Percentiles rank a stretch among this genome's conserved stretches.
Conservation (phyloP, 1,140 invertebrate species). For the Musca domestica region DNA sequence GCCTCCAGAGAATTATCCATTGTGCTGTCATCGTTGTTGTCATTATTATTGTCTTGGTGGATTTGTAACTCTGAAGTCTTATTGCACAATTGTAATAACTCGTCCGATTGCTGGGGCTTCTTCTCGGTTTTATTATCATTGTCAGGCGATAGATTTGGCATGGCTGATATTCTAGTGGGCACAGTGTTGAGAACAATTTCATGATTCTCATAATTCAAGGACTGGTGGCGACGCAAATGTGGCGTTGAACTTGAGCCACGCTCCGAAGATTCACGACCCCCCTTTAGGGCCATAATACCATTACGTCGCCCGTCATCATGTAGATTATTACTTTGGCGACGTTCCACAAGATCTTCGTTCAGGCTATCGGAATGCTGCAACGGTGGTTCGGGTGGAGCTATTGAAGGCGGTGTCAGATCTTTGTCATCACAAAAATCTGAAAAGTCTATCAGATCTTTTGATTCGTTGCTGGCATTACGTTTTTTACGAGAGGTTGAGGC, state of each 20-base stretch:
- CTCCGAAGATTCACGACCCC: background rate
- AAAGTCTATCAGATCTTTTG: conserved; percentile 47
- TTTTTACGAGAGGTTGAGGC: background rate
- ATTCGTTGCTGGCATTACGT: conserved; percentile 17
- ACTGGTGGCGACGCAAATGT: conserved; percentile 42
- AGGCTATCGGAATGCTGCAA: conserved; percentile 32
- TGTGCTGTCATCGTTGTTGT: conserved; percentile 7
- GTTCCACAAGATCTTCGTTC: conserved; percentile 36
- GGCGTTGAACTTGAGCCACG: conserved; percentile 4
- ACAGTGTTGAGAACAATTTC: conserved; percentile 42
- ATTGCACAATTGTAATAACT: conserved; percentile 9
- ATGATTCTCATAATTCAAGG: conserved; percentile 52
- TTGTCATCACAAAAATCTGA: conserved; percentile 48
- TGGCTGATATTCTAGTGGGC: conserved; percentile 24
- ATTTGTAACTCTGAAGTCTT: conserved; percentile 27
- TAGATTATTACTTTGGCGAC: conserved; percentile 44
- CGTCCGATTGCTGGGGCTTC: background rate
- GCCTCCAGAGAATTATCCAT: conserved; percentile 2
- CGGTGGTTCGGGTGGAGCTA: conserved; percentile 31
- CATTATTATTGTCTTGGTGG: conserved; percentile 26
- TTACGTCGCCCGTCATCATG: conserved; percentile 48
- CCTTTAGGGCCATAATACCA: conserved; percentile 42
- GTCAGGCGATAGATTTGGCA: conserved; percentile 24
- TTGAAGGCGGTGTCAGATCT: conserved; percentile 23
- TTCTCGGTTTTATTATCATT: conserved; percentile 25